Conservation (phyloP, 2,113 vertebrate species). For the Choloepus hoffmanni region DNA sequence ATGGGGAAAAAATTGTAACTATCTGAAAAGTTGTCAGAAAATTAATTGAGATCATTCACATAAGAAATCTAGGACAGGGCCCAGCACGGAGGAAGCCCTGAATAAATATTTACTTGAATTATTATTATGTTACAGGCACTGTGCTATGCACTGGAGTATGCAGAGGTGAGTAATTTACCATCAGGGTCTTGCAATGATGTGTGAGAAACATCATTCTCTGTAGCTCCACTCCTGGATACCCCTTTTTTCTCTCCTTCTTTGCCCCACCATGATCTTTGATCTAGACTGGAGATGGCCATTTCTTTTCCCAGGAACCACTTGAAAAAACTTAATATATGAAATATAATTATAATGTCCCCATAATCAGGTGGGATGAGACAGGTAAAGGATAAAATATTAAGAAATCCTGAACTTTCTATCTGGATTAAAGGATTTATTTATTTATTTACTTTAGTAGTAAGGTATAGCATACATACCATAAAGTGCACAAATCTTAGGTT, state of each 20-base stretch:
- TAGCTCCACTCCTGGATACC: background rate
- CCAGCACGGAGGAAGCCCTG: background rate
- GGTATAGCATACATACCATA: background rate
- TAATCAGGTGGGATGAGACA: background rate
- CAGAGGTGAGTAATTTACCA: background rate
- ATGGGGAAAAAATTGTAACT: background rate
- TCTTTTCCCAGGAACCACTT: background rate
- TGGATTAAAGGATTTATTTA: background rate
- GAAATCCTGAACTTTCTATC: background rate
- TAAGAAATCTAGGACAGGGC: slow-evolving; percentile 27
- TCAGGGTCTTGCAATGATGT: background rate
- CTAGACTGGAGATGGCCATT: background rate
- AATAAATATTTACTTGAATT: background rate
- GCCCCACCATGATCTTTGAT: background rate
- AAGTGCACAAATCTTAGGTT: background rate
- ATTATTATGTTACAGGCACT: background rate
- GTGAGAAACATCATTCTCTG: background rate
- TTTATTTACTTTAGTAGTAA: background rate
- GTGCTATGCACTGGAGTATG: background rate
- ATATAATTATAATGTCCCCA: background rate
- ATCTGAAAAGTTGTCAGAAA: background rate
- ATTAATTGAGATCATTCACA: background rate
- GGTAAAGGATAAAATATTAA: background rate
- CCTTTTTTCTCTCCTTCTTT: background rate
- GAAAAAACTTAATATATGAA: background rate